Evolutionary conservation across 2,797 vertebrate genomes (phyloP).

Genomic region (Acridotheres tristis): DNA sequence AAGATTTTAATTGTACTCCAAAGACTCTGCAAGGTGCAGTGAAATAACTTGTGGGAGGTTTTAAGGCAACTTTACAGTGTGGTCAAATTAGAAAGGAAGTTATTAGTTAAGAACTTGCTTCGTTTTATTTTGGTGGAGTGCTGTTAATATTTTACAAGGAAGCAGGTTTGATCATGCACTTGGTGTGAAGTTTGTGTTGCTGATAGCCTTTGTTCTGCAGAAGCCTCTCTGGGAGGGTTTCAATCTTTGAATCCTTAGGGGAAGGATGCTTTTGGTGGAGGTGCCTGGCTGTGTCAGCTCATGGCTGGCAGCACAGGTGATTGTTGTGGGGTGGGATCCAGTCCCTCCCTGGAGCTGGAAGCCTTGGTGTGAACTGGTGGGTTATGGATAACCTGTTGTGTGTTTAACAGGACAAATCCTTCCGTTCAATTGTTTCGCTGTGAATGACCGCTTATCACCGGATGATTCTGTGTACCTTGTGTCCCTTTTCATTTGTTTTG

Average conservation of each 20-base stretch:
- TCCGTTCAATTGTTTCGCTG: constrained; percentile 51
- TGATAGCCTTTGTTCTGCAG: background rate
- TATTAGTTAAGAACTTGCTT: background rate
- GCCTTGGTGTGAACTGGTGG: background rate
- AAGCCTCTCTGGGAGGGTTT: background rate
- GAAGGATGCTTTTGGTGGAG: background rate
- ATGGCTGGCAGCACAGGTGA: background rate
- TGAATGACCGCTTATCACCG: background rate
- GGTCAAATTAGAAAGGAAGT: constrained; percentile 15
- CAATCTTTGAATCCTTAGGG: background rate
- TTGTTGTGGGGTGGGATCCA: accelerated
- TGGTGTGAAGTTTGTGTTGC: background rate
- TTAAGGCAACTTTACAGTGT: background rate
- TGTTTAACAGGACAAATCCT: constrained; percentile 31
- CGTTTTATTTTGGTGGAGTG: background rate
- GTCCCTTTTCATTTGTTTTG: constrained; percentile 55
- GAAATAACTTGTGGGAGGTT: constrained; percentile 2
- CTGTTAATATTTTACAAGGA: constrained; percentile 20
- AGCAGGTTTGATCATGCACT: background rate
- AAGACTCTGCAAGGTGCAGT: background rate
- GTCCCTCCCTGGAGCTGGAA: constrained; percentile 2
- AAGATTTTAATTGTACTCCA: background rate
- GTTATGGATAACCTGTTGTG: constrained; percentile 49
- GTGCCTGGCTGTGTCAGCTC: background rate
- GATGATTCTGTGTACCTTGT: constrained; percentile 21